These are phyloP conservation scores for Anolis sagrei DNA, from an alignment of 2,113 vertebrate species.

Conservation along the genomic window DNA sequence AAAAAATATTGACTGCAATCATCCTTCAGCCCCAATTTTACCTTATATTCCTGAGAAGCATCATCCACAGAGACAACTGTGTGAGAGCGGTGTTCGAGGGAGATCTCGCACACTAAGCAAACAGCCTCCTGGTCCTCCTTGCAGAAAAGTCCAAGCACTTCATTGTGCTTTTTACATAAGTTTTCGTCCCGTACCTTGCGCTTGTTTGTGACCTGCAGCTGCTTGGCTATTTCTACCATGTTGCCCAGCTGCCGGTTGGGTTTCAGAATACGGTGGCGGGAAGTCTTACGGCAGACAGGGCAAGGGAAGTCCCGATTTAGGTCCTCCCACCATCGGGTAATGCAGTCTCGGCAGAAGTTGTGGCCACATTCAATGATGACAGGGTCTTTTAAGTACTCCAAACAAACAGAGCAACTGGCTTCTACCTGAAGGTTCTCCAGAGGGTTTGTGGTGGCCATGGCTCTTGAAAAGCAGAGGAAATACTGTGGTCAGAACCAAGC, in stretches of 20 bases:
- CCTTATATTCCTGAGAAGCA: conserved; percentile 84
- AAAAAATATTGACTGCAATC: neutral
- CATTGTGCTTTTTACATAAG: conserved; percentile 82
- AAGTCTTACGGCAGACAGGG: conserved; percentile 88
- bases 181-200: conserved; percentile 69
- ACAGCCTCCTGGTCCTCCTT: conserved; percentile 90
- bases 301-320: conserved; percentile 82
- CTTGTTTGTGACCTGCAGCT: conserved; percentile 80
- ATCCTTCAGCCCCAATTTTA: conserved; percentile 57
- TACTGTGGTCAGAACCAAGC: neutral
- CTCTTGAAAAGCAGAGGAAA: neutral
- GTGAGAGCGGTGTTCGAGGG: conserved; percentile 87
- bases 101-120: conserved; percentile 88
- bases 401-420: conserved; percentile 88
- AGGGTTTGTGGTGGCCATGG: conserved; percentile 46
- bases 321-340: conserved; percentile 87
- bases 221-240: conserved; percentile 90
- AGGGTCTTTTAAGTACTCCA: conserved; percentile 89
- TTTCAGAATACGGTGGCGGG: conserved; percentile 82
- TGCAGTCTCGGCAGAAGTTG: conserved; percentile 89
- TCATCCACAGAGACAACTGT: conserved; percentile 86
- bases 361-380: conserved; percentile 90
- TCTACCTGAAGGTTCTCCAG: conserved; percentile 79
- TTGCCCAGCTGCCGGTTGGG: conserved; percentile 90
- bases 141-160: conserved; percentile 90